Evolutionary conservation across 2,113 vertebrate species (phyloP).

Genomic region (Lamprotornis superbus): DNA sequence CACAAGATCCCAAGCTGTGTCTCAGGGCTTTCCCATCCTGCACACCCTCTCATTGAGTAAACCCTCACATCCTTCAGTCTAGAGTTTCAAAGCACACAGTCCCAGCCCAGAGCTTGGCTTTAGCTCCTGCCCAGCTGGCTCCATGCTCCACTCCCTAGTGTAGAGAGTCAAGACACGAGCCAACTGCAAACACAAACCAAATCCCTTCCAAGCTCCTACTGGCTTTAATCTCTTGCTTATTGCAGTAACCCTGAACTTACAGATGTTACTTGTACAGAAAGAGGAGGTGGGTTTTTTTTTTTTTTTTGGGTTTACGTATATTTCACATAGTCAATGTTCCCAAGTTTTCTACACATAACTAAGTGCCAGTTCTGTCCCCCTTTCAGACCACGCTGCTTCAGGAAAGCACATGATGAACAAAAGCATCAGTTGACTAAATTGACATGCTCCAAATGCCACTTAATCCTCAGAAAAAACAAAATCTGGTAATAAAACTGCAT

Average conservation of each 20-base stretch:
- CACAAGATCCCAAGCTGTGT: accelerated
- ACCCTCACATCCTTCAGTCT: neutral
- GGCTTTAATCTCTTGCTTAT: conserved; percentile 17
- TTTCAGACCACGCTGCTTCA: neutral
- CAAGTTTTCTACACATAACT: neutral
- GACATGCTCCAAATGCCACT: neutral
- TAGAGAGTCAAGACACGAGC: neutral
- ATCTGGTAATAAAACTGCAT: neutral
- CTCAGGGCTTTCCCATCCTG: neutral
- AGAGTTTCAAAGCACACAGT: neutral
- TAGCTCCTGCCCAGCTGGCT: conserved; percentile 19
- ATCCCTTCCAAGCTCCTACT: neutral
- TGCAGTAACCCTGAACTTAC: neutral
- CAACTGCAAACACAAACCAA: conserved; percentile 38
- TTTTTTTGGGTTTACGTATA: neutral
- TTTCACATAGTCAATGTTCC: neutral
- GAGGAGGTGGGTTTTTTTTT: neutral
- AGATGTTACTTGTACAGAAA: neutral
- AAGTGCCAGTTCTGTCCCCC: neutral
- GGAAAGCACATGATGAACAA: neutral
- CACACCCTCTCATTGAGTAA: neutral
- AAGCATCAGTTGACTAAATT: neutral
- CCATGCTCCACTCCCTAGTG: neutral
- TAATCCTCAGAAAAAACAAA: neutral
- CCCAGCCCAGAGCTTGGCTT: neutral